A percentile compares a stretch with the other conserved stretches of the same genome.
Evolutionary conservation across 2,113 vertebrate genomes (phyloP).

Genomic region (Oenanthe melanoleuca): DNA sequence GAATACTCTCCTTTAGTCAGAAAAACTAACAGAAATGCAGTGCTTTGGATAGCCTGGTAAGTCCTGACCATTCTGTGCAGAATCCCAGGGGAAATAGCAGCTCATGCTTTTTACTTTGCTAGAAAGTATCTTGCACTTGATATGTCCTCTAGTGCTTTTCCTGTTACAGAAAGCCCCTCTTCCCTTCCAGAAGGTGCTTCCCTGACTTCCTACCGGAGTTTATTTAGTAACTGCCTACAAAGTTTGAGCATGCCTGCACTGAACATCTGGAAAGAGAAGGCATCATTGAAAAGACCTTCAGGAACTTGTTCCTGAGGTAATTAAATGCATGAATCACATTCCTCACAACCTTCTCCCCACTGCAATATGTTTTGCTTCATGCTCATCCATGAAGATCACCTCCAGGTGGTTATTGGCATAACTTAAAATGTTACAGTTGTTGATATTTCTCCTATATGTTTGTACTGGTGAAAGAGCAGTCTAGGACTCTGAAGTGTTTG

Average conservation of each 20-base stretch:
- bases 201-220: neutral
- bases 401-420: neutral
- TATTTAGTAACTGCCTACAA: neutral
- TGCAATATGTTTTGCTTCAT: neutral
- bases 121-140: neutral
- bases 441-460: neutral
- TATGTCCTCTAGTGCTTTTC: neutral
- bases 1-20: slow-evolving; percentile 3
- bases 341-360: neutral
- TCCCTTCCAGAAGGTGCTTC: neutral
- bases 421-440: neutral
- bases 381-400: neutral
- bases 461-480: neutral
- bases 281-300: neutral
- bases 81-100: neutral
- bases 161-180: neutral
- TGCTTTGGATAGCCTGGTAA: neutral
- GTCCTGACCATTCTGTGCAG: neutral
- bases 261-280: neutral
- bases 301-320: neutral
- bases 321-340: neutral
- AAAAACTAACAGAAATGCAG: neutral
- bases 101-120: neutral
- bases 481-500: neutral
- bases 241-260: neutral